Base-by-base conservation (phyloP, 35 echinoderm and acorn worm species). In the Lytechinus pictus region DNA sequence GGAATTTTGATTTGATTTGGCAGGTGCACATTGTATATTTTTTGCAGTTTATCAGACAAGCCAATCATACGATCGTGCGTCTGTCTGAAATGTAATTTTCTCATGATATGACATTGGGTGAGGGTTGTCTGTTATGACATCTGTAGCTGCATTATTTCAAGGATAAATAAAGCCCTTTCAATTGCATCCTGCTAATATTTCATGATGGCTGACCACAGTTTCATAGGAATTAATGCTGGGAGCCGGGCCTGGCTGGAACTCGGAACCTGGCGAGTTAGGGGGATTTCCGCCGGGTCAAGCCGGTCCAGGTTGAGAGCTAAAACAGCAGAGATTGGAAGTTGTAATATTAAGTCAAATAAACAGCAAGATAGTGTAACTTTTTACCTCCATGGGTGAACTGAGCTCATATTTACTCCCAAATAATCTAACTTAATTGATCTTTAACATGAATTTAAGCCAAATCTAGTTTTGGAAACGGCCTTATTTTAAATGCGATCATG, bases 111-210 rank as follows among this genome's bases (percentile, higher is more conserved):
- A 33, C 28, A 90, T 21, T 52, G 88, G 88, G 88, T 90, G 29
- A 54, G 29, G 88, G 52, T 90, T 90, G 88, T 52, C 13, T 54
- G 52, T 44, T 44, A 44, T 52, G 88, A 54, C 88, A 12, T 90
- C 88, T 16, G 24, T 24, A 79, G 66, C 66, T 79, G 19, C 88
- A 90, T 90, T 44, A 90, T 52, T 44, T 90, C 88, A 90, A 54
- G 88, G 88, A 90, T 90, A 54, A 90, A 90, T 44, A 90, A 14
- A 90, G 52, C 88, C 88, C 27, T 54, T 14, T 79, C 66, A 79
- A 79, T 14, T 79, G 19, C 21, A 24, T 24, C n/a, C 66, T 27
- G 66, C 66, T 79, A 16, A 79, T 24, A 7, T 79, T 79, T 79
- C 19, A 79, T 24, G n/a, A 79, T 79, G 66, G 19, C 66, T 79